Evolutionary conservation across 2,888 invertebrate species (phyloP).

Genomic region (Argyresthia goedartella): DNA sequence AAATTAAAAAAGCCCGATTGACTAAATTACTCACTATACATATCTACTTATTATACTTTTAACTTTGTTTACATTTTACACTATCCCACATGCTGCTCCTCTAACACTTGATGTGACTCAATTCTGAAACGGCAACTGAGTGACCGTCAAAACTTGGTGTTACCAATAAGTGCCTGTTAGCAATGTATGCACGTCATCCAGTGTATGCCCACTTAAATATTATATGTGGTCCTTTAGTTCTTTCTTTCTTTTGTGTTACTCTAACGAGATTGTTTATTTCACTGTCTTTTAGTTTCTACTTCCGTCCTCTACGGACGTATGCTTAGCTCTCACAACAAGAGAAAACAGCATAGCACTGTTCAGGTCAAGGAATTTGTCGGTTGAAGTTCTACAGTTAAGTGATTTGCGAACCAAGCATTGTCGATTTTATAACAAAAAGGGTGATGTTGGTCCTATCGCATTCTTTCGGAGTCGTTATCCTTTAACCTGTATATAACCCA

Average conservation of each 20-base stretch:
- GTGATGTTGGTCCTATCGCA: background rate
- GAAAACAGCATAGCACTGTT: no score
- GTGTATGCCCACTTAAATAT: slow-evolving; percentile 61
- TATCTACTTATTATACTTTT: slow-evolving; percentile 24
- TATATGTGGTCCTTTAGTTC: slow-evolving; percentile 66
- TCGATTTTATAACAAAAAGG: background rate
- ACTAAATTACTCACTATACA: slow-evolving; percentile 30
- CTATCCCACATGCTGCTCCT: slow-evolving; percentile 37
- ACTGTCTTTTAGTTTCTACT: slow-evolving; percentile 42
- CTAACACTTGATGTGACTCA: slow-evolving; percentile 10
- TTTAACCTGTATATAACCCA: background rate
- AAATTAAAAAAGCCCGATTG: slow-evolving; percentile 42
- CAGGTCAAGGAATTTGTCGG: no score
- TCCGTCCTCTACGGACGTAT: slow-evolving; percentile 11
- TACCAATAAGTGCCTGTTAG: slow-evolving; percentile 57
- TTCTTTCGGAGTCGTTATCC: background rate
- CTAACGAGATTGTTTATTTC: slow-evolving; percentile 40
- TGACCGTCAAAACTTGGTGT: slow-evolving; percentile 20
- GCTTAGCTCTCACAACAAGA: background rate
- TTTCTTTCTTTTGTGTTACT: slow-evolving; percentile 42
- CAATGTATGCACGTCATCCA: slow-evolving; percentile 65
- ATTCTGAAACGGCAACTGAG: background rate
- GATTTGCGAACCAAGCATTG: no score
- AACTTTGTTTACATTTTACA: slow-evolving; percentile 50
- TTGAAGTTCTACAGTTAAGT: no score